Percentiles rank a stretch among this genome's conserved stretches.
Conservation (phyloP, 2,888 invertebrate genomes). For the Athetis lepigone region DNA sequence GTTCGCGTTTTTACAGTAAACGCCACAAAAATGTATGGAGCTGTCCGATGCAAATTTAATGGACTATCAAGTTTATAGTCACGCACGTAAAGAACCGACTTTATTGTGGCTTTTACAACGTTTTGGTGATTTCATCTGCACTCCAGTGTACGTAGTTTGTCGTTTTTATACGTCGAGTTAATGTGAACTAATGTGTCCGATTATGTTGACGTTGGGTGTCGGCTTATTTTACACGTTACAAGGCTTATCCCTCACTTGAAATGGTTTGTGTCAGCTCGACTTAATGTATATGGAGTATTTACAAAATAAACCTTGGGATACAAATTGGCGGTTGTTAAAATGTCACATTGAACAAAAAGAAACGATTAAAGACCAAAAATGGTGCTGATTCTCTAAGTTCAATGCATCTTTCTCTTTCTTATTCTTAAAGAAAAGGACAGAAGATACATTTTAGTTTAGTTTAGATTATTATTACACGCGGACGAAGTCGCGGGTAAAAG, state of each 20-base stretch:
- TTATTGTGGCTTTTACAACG: constrained; percentile 66
- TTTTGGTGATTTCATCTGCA: constrained; percentile 58
- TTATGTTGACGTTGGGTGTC: constrained; percentile 56
- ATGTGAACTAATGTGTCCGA: constrained; percentile 59
- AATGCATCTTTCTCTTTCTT: no score
- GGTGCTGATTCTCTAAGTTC: no score
- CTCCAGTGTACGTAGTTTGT: constrained; percentile 41
- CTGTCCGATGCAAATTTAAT: constrained; percentile 76
- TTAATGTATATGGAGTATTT: constrained; percentile 38
- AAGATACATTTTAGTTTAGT: no score
- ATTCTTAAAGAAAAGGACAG: no score
- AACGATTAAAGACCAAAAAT: no score
- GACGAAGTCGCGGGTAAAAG: no score
- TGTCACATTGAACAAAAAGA: no score
- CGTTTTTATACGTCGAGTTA: constrained; percentile 61
- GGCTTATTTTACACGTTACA: constrained; percentile 49
- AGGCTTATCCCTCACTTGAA: constrained; percentile 41
- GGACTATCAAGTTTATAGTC: constrained; percentile 75
- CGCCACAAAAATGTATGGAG: constrained; percentile 70
- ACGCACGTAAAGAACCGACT: constrained; percentile 69
- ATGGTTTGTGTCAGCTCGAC: constrained; percentile 29
- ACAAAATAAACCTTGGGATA: constrained; percentile 10
- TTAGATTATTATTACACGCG: no score
- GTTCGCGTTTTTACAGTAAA: constrained; percentile 47
- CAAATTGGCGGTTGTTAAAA: neutral